These are phyloP conservation scores for Avahi laniger DNA, from an alignment of 2,797 vertebrate species.

Conservation along the genomic window DNA sequence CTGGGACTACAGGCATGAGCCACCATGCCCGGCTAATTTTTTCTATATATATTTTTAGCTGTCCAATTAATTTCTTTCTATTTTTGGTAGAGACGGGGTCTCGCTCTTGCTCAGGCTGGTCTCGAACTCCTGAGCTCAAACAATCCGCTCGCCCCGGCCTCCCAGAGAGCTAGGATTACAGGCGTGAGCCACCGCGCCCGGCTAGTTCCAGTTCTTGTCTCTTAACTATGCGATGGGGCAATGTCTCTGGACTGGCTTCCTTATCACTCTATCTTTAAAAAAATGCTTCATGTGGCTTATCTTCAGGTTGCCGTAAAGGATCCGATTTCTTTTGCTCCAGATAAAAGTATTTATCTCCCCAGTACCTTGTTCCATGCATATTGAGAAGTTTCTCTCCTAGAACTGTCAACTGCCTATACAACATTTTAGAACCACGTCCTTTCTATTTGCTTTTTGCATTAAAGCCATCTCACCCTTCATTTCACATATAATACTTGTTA, in stretches of 20 bases:
- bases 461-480: background rate
- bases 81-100: too few relatives aligned
- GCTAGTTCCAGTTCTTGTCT: background rate
- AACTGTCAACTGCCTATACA: background rate
- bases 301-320: background rate
- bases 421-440: background rate
- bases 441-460: background rate
- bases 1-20: too few relatives aligned
- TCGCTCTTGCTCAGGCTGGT: too few relatives aligned
- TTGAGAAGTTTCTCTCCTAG: background rate
- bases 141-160: too few relatives aligned
- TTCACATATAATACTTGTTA: background rate
- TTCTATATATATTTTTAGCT: too few relatives aligned
- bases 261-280: background rate
- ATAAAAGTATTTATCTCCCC: background rate
- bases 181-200: too few relatives aligned
- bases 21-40: too few relatives aligned
- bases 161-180: too few relatives aligned
- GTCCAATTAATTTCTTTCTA: too few relatives aligned
- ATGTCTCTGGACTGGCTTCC: background rate
- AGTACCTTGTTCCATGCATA: background rate
- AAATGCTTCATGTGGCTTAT: background rate
- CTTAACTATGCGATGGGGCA: background rate
- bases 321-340: background rate
- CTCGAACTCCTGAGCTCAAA: too few relatives aligned